Conservation (phyloP, 2,113 vertebrate species). For the Lagenorhynchus albirostris region DNA sequence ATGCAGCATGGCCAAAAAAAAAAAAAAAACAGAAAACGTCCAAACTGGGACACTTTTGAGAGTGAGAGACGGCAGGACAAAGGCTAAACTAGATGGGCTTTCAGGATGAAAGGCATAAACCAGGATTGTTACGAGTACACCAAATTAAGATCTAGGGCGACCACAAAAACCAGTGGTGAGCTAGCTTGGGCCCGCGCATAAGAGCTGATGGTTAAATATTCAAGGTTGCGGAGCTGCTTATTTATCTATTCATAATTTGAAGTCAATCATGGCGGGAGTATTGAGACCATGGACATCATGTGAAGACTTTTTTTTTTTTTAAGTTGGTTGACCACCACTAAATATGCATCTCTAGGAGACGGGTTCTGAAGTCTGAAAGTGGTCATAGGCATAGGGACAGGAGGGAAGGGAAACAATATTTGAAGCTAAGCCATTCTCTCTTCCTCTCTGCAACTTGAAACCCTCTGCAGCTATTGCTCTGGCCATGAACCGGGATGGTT, state of each 20-base stretch:
- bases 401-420: background rate
- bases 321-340: background rate
- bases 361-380: background rate
- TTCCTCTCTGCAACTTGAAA: background rate
- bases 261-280: background rate
- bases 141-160: background rate
- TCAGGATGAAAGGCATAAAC: background rate
- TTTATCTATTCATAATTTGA: background rate
- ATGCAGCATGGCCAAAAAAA: no score
- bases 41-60: background rate
- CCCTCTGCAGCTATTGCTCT: conserved; percentile 83
- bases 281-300: background rate
- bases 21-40: no score
- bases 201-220: background rate
- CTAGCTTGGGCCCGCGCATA: rapidly evolving
- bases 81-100: background rate
- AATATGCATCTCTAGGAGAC: background rate
- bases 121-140: background rate
- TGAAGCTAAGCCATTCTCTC: background rate
- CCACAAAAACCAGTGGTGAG: background rate
- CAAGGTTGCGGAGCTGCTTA: background rate
- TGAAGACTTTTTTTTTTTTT: background rate
- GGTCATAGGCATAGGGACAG: rapidly evolving
- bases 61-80: background rate
- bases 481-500: conserved; percentile 90